These are phyloP conservation scores for Argentina silus DNA, from an alignment of 2,797 vertebrate genomes.

Conservation along the genomic window DNA sequence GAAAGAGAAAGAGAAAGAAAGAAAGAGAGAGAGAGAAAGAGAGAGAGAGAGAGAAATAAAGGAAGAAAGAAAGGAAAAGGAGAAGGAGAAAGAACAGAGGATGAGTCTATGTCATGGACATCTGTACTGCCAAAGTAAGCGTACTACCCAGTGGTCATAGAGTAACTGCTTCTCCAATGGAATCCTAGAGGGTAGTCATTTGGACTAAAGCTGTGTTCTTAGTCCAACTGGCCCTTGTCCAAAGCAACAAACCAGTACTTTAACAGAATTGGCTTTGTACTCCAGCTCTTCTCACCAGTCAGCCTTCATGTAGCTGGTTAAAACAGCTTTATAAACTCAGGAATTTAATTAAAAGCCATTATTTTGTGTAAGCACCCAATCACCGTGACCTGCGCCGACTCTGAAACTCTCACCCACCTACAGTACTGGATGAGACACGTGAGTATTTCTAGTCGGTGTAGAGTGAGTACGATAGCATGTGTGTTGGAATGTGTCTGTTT, in stretches of 20 bases:
- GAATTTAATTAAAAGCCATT: constrained; percentile 1
- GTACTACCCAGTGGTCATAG: constrained; percentile 11
- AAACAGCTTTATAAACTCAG: not conserved
- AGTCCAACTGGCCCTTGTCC: not conserved
- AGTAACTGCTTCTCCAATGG: constrained; percentile 26
- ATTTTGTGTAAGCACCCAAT: not conserved
- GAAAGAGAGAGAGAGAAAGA: not conserved
- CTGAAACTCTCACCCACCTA: constrained; percentile 36
- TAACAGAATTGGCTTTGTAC: not conserved
- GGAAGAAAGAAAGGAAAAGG: not conserved
- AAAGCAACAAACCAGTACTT: not conserved
- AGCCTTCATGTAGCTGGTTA: not conserved
- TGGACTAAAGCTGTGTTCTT: not conserved
- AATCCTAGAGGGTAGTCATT: constrained; percentile 25
- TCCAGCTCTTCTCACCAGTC: not conserved
- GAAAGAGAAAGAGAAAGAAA: not conserved
- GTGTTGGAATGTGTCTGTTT: not conserved
- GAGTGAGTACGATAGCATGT: constrained; percentile 6
- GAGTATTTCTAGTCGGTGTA: constrained; percentile 24
- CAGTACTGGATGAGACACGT: constrained; percentile 35
- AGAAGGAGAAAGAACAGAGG: constrained; percentile 17
- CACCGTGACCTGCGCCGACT: constrained; percentile 3
- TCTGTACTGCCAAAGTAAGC: constrained; percentile 21
- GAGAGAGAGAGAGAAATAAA: too few species aligned
- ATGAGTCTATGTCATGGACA: constrained; percentile 17